Base-by-base conservation (phyloP, 2,797 vertebrate genomes). In the Novumbra hubbsi region DNA sequence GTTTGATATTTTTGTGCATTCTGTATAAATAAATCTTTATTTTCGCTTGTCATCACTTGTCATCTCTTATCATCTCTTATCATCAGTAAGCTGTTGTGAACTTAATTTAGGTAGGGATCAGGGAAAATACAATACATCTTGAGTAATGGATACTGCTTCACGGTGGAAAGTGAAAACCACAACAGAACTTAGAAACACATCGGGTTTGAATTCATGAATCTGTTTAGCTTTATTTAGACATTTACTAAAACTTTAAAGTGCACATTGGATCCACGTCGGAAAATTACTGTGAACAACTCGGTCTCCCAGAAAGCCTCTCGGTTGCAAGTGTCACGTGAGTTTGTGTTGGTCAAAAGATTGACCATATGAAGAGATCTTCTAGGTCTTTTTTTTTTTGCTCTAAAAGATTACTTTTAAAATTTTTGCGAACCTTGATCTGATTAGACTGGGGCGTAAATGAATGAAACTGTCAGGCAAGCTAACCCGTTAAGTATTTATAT, bases 1-100 rank as follows among this genome's bases (percentile, higher is more conserved):
- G 24, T 62, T 62, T 62, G 6, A 62, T 62, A 24, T 62, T 78
- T 28, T 57, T 80, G 71, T 78, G 62, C 14, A 70, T 66, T 76
- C 72, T 76, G 14, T 71, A 70, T 27, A 65, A 83, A 82, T 84
- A 83, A 84, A 85, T 71, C 0, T 38, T 38, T 38, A 7, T 38
- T 38, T 38, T 38, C 34, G 8, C 64, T 12, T 28, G 45, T 72
- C 78, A 75, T 45, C 30, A 27, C 28, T 62, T 27, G 21, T 15
- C 27, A 62, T 28, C 12, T 5, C 21, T 38, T 38, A 7, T 15
- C 27, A 62, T 28, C 12, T 5, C 21, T 38, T 38, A 7, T 38
- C 8, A 38, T 38, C 32, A 32, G 32, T 32, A 32, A 32, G 2
- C 32, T 38, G 34, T 38, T 38, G 34, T 38, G 0, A 38, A 38